Conservation (phyloP, 1,140 invertebrate genomes). For the Dolichoris vasculosae region DNA sequence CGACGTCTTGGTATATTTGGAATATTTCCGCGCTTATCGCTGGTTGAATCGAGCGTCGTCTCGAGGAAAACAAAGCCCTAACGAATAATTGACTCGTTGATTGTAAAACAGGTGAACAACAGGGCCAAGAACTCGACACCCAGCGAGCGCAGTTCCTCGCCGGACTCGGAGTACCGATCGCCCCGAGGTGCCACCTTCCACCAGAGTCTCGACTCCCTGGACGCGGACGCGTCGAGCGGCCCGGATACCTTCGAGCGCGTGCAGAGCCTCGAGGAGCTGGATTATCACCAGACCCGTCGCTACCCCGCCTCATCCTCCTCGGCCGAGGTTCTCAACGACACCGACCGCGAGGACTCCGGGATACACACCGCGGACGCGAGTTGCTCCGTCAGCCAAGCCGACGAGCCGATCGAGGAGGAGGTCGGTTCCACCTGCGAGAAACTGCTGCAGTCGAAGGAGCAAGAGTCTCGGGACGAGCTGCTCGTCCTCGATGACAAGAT, state of each 20-base stretch:
- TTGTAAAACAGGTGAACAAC: conserved; percentile 29
- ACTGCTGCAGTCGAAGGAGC: neutral
- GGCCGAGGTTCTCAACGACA: conserved; percentile 76
- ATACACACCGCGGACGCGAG: conserved; percentile 87
- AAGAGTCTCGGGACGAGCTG: conserved; percentile 50
- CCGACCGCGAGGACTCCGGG: conserved; percentile 86
- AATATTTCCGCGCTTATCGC: neutral
- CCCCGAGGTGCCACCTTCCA: conserved; percentile 74
- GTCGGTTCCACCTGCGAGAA: neutral
- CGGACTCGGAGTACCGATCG: conserved; percentile 69
- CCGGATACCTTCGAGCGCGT: conserved; percentile 79
- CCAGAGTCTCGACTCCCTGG: conserved; percentile 80
- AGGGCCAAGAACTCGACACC: conserved; percentile 59
- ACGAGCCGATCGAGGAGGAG: conserved; percentile 76
- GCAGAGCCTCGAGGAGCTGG: conserved; percentile 79
- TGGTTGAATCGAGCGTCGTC: neutral
- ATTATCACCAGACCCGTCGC: conserved; percentile 65
- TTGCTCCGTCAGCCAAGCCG: conserved; percentile 83
- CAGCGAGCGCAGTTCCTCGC: conserved; percentile 70
- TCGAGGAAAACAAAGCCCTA: neutral
- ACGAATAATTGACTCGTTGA: neutral
- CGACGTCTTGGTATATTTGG: neutral
- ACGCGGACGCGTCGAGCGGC: conserved; percentile 73
- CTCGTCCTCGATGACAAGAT: conserved; percentile 58
- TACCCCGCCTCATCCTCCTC: conserved; percentile 76